Percentiles rank a stretch among this genome's conserved stretches.
Conservation (phyloP, 1,140 invertebrate genomes). For the Pseudomyrmex cubaensis region DNA sequence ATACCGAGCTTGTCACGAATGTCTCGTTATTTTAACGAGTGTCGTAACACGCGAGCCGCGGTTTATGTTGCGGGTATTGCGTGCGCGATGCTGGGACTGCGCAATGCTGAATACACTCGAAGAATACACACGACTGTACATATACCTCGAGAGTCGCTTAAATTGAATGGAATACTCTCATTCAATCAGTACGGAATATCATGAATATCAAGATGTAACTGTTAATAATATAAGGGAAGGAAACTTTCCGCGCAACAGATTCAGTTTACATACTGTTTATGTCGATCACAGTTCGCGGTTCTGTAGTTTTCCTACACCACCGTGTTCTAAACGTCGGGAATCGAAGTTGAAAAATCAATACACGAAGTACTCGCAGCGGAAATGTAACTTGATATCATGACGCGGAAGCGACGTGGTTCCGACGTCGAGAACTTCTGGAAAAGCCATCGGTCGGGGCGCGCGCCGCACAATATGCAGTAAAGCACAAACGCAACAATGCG, state of each 20-base stretch:
- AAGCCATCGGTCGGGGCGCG: conserved; percentile 4
- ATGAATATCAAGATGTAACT: neutral
- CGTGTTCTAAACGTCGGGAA: neutral
- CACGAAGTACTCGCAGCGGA: neutral
- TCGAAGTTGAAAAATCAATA: conserved; percentile 7
- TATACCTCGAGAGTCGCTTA: neutral
- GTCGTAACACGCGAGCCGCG: conserved; percentile 29
- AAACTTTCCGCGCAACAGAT: too few relatives aligned
- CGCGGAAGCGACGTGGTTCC: neutral
- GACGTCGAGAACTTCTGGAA: conserved; percentile 19
- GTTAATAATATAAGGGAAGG: neutral
- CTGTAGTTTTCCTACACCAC: neutral
- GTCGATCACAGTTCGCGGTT: too few relatives aligned
- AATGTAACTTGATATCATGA: conserved; percentile 9
- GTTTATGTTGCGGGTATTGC: conserved; percentile 29
- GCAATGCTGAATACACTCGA: conserved; percentile 21
- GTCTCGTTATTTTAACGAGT: conserved; percentile 57
- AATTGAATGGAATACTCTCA: conserved; percentile 23
- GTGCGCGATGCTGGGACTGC: conserved; percentile 18
- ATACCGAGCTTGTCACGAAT: conserved; percentile 32
- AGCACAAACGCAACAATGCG: conserved; percentile 79
- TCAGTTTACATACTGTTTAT: too few relatives aligned
- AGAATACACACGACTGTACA: neutral
- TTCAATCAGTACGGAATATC: neutral
- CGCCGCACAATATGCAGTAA: conserved; percentile 80